Conservation (phyloP, 1,140 invertebrate genomes). For the Drosophila parvula region DNA sequence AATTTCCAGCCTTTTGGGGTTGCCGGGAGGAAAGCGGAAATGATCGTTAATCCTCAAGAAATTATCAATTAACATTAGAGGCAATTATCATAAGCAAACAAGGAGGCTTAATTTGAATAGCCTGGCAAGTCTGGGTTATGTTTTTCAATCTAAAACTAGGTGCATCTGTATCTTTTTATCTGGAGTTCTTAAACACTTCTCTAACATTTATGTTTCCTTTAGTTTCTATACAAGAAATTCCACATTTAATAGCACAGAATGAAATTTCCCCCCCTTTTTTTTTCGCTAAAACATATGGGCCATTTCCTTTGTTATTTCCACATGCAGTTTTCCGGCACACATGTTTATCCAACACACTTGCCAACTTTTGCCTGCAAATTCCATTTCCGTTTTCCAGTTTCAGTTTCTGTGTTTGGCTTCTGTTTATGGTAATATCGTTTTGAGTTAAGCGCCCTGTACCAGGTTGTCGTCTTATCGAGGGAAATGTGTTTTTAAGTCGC, state of each 20-base stretch:
- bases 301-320: slow-evolving; percentile 9
- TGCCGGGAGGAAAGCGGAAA: slow-evolving; percentile 25
- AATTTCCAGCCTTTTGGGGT: slow-evolving; percentile 33
- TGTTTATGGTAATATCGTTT: slow-evolving; percentile 33
- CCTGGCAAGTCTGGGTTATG: no score
- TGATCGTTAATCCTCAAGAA: slow-evolving; percentile 34
- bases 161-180: no score
- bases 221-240: neutral
- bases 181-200: no score
- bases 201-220: neutral
- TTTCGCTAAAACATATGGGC: slow-evolving; percentile 9
- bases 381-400: slow-evolving; percentile 47
- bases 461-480: slow-evolving; percentile 47
- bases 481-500: slow-evolving; percentile 58
- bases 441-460: slow-evolving; percentile 23
- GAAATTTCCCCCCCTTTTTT: slow-evolving; percentile 7
- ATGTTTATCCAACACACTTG: slow-evolving; percentile 14
- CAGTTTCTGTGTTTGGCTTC: slow-evolving; percentile 32
- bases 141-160: no score
- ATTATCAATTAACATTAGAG: slow-evolving; percentile 34
- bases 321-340: slow-evolving; percentile 4
- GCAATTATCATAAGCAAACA: neutral
- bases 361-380: slow-evolving; percentile 12
- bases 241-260: neutral
- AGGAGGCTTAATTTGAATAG: neutral